phyloP scores from a whole-genome alignment of 1,140 invertebrate species.

The Helicorthomorpha holstii region DNA sequence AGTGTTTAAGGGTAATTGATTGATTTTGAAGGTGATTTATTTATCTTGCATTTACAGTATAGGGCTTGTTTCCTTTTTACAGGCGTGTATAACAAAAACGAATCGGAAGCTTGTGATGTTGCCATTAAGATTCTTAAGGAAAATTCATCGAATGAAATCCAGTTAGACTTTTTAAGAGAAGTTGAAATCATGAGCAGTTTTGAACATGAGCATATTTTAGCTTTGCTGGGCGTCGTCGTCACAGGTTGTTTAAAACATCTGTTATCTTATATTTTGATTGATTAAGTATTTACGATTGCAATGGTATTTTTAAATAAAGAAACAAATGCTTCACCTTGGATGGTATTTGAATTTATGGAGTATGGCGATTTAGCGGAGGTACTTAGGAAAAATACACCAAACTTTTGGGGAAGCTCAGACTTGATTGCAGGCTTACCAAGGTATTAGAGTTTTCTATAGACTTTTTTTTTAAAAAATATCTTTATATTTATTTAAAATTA shows the following conservation, averaged over 20 bases:
- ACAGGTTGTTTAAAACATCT: conserved; percentile 31
- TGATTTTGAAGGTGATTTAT: background rate
- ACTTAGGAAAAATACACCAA: conserved; percentile 40
- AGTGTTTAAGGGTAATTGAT: conserved; percentile 57
- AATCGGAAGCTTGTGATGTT: conserved; percentile 33
- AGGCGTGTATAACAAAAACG: conserved; percentile 11
- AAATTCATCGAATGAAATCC: conserved; percentile 53
- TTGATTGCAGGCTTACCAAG: conserved; percentile 2
- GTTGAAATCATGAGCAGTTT: conserved; percentile 81
- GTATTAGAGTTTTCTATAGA: background rate
- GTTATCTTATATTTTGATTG: background rate
- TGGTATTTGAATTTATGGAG: conserved; percentile 87
- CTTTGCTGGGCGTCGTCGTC: conserved; percentile 57
- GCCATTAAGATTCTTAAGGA: conserved; percentile 77
- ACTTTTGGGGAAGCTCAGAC: background rate
- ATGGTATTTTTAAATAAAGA: conserved; percentile 30
- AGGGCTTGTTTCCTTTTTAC: conserved; percentile 1
- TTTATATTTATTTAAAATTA: conserved; percentile 13
- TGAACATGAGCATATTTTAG: conserved; percentile 70
- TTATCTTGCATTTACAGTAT: background rate
- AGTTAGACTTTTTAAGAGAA: conserved; percentile 70
- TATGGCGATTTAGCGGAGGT: conserved; percentile 73
- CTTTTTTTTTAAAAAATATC: conserved; percentile 6
- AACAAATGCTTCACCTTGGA: conserved; percentile 53
- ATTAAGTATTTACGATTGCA: background rate